Percentiles rank a stretch among this genome's conserved stretches.
phyloP scores from a whole-genome alignment of 2,113 vertebrate species.

The Capra hircus region DNA sequence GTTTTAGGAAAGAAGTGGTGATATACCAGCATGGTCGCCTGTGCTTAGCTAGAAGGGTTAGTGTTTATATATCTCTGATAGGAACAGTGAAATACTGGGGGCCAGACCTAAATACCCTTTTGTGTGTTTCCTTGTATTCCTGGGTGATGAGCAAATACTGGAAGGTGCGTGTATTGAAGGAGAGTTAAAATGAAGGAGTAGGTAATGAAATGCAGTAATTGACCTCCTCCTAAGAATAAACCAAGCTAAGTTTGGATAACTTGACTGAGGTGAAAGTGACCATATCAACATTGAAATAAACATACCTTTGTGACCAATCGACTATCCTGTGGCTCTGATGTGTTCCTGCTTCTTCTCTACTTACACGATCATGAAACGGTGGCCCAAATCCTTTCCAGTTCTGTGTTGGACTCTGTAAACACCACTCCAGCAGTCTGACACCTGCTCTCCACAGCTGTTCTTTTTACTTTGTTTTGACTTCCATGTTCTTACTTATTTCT shows the following conservation, averaged over 20 bases:
- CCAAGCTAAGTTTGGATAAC: neutral
- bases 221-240: neutral
- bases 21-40: neutral
- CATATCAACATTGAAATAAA: neutral
- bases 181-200: neutral
- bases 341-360: neutral
- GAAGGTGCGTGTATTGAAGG: neutral
- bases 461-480: conserved; percentile 5
- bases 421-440: neutral
- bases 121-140: neutral
- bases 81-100: neutral
- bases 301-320: neutral
- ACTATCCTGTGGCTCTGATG: neutral
- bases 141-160: neutral
- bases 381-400: neutral
- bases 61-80: neutral
- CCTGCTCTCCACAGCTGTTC: neutral
- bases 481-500: neutral
- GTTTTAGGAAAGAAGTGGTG: neutral
- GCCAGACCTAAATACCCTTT: neutral
- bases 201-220: neutral
- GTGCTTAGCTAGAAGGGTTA: neutral
- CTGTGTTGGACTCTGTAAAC: neutral
- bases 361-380: neutral
- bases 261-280: neutral